Conservation (phyloP, 2,888 invertebrate species). For the Polia nebulosa region DNA sequence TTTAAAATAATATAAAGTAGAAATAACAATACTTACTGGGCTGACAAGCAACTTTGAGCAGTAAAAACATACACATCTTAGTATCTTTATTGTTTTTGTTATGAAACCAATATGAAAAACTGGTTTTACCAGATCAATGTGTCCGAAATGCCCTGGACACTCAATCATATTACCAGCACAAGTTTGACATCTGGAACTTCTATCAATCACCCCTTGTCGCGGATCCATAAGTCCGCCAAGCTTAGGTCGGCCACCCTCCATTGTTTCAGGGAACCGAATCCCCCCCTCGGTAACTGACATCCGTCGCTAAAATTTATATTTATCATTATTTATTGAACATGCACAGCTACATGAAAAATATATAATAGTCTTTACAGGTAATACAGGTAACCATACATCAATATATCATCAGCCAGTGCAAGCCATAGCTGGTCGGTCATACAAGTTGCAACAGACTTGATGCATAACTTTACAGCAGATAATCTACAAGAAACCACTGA, state of each 20-base stretch:
- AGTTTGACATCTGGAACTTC: constrained; percentile 98
- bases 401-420: background rate
- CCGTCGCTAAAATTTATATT: constrained; percentile 93
- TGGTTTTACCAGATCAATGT: constrained; percentile 99
- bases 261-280: constrained; percentile 98
- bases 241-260: constrained; percentile 99
- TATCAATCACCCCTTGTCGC: constrained; percentile 99
- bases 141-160: constrained; percentile 99
- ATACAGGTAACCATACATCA: too few species aligned
- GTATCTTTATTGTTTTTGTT: constrained; percentile 98
- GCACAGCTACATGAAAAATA: too few species aligned
- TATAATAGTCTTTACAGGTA: too few species aligned
- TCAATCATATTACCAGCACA: constrained; percentile 99
- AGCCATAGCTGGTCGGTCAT: background rate
- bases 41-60: constrained; percentile 99
- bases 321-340: constrained; percentile 1
- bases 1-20: background rate
- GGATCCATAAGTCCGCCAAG: constrained; percentile 99
- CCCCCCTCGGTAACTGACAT: constrained; percentile 99
- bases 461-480: background rate
- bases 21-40: constrained; percentile 93
- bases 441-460: constrained; percentile 3
- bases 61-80: constrained; percentile 99
- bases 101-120: constrained; percentile 99
- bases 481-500: background rate